Evolutionary conservation across 1,140 invertebrate species (phyloP).

Genomic region (Drosophila ambigua): DNA sequence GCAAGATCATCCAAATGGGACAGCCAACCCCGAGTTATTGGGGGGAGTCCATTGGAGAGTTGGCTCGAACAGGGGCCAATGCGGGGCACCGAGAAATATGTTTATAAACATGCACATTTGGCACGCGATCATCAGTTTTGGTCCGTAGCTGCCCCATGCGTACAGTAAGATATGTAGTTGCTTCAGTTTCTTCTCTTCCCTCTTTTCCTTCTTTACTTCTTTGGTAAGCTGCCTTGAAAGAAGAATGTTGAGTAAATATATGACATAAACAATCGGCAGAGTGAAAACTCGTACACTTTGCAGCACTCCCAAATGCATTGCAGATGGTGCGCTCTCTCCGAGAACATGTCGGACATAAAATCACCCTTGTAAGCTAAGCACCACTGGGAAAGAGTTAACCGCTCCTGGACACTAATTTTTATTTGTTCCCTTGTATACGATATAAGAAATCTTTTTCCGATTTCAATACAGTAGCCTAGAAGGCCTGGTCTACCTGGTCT

Average conservation of each 20-base stretch:
- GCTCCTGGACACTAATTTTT: too few species aligned
- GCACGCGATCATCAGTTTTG: conserved; percentile 78
- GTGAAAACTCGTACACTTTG: too few species aligned
- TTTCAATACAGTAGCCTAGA: too few species aligned
- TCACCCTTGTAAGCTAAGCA: too few species aligned
- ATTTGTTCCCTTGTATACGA: too few species aligned
- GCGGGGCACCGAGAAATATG: conserved; percentile 64
- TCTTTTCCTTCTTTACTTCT: conserved; percentile 14
- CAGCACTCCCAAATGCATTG: too few species aligned
- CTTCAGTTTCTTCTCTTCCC: conserved; percentile 45
- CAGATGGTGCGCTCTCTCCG: too few species aligned
- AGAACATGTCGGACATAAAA: too few species aligned
- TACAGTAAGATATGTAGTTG: conserved; percentile 60
- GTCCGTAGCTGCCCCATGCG: conserved; percentile 56
- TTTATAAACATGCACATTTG: conserved; percentile 81
- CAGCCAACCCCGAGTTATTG: conserved; percentile 39
- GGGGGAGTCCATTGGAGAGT: conserved; percentile 4
- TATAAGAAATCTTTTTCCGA: too few species aligned
- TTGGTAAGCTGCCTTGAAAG: conserved; percentile 4
- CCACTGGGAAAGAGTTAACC: too few species aligned
- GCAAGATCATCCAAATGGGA: conserved; percentile 78
- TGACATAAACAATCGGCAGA: neutral
- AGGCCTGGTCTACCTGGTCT: too few species aligned
- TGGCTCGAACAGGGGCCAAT: conserved; percentile 4
- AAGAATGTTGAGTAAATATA: conserved; percentile 31